Evolutionary conservation across 1,140 invertebrate genomes (phyloP), one percentile per base, ranked within the genome.

Genomic region (Choristoneura fumiferana): DNA sequence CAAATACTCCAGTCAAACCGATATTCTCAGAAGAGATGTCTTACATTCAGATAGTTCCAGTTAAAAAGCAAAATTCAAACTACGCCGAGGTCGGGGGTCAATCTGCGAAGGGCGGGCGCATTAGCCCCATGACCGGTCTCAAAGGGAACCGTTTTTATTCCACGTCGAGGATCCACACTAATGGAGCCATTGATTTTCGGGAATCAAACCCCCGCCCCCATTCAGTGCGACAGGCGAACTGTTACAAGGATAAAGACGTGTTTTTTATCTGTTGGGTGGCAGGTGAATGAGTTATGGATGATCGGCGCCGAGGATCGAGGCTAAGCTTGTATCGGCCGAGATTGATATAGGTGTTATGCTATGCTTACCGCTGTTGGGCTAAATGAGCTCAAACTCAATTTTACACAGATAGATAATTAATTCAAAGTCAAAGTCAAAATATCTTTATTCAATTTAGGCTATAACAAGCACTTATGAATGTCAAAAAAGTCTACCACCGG

Each of bases 111-210:
- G 69, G 69, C 60, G 54, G 60, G 52, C 70, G 59, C 65, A 73
- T 73, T 73, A 73, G 57, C 71, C 71, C 66, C 55, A 36, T 69
- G 67, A 64, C 67, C 65, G 71, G 54, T 56, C 65, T 68, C 69
- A 65, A 71, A 71, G 69, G 69, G 65, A 69, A 63, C 53, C 57
- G 61, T 34, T 49, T 49, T 49, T 49, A 49, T 49, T 49, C 43
- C 14, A n/a, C 43, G 43, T 29, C 54, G 53, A 61, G n/a, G 66
- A 68, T 67, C 63, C 55, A 45, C 37, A 57, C 66, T 73, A 73
- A 73, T 73, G 71, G 71, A 71, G 59, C 68, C 68, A 73, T 73
- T 73, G 71, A 70, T 74, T 74, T 71, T 64, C 62, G 38, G 63
- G 66, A 63, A 71, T 74, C 69, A 61, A 73, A 73, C 58, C 61